Evolutionary conservation across 2,797 vertebrate genomes (phyloP), one percentile per base, ranked within the genome.

Genomic region (Halcyon chelicuti): DNA sequence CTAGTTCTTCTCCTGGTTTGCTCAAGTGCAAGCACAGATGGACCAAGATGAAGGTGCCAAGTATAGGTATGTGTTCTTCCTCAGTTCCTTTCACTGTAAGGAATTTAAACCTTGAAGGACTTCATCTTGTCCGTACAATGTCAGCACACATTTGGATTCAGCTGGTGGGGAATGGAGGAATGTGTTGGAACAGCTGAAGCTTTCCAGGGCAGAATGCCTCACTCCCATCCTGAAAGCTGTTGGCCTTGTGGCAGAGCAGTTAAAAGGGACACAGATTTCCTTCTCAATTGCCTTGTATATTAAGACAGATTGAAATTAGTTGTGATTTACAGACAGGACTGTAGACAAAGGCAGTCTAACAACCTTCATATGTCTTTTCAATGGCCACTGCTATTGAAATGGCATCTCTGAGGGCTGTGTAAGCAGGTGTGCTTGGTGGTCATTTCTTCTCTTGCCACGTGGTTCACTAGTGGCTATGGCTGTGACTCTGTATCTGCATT

Each of bases 1-100:
- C 79, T 96, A 99, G 99, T 99, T 99, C 97, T 99, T 99, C 89
- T 98, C 99, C 65, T 99, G 99, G 99, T 99, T 99, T 98, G 99
- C 99, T 85, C 99, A 99, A 93, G 97, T 99, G 44, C 99, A 99
- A 93, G 96, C 98, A 44, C 98, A 98, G 94, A 99, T 99, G 99
- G 99, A 99, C 97, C 99, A 99, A 96, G 99, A 99, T 86, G 99
- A 99, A 97, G 99, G 97, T 58, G 97, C 98, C 52, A 99, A 99
- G 95, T 99, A 99, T 95, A 99, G 99, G 99, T 99, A 97, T 1
- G 94, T 95, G 47, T 58, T 92, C 77, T 87, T 87, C 84, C 71
- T 78, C 61, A 26, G 44, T 93, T 80, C 46, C 40, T 93, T 86
- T 76, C 46, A 31, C 31, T 75, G 3, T 71, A 25, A 81, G 25